Evolutionary conservation across 2,113 vertebrate species (phyloP).

Genomic region (Anhinga anhinga): DNA sequence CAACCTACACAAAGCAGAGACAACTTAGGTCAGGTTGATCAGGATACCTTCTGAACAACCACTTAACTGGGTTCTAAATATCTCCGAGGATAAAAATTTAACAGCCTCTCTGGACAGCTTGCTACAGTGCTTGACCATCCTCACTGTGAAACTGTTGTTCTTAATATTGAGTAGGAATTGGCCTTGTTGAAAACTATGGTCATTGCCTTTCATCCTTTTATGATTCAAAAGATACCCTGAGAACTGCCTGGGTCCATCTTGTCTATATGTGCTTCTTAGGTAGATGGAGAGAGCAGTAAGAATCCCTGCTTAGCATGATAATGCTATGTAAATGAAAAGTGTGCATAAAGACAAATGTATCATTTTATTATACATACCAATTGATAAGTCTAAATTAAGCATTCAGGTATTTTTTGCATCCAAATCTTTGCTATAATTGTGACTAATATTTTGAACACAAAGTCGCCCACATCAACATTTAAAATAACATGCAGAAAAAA

Average conservation of each 20-base stretch:
- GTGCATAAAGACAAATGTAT: background rate
- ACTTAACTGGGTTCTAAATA: background rate
- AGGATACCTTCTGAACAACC: background rate
- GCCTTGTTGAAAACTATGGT: background rate
- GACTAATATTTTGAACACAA: background rate
- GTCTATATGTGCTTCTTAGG: background rate
- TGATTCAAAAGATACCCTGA: background rate
- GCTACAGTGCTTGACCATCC: background rate
- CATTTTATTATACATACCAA: background rate
- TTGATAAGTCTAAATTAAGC: background rate
- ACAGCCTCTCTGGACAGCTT: rapidly evolving
- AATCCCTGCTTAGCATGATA: background rate
- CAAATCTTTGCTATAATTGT: background rate
- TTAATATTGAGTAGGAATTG: background rate
- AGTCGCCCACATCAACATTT: background rate
- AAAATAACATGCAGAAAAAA: background rate
- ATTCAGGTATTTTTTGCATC: background rate
- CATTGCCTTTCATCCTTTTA: background rate
- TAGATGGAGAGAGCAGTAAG: background rate
- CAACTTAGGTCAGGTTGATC: background rate
- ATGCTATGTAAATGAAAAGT: background rate
- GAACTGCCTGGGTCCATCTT: background rate
- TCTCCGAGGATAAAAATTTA: background rate
- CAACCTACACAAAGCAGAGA: background rate
- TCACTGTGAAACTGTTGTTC: background rate